Base-by-base conservation (phyloP, 1,140 invertebrate species). In the Hycleus cichorii region DNA sequence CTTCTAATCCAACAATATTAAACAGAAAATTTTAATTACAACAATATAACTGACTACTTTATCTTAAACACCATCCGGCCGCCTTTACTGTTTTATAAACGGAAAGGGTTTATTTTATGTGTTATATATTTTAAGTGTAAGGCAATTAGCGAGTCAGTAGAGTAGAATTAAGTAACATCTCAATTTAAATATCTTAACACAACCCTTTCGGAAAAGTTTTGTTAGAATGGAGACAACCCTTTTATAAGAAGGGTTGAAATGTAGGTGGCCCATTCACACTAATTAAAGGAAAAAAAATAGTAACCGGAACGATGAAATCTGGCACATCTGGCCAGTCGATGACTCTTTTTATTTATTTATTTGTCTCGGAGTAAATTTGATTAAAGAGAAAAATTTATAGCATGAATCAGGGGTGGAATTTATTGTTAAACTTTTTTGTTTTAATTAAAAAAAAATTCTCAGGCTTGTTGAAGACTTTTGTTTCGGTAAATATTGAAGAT, bases 71-170 rank as follows among this genome's bases (percentile, higher is more conserved):
- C 11, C 40, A 42, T 42, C 40, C 11, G 40, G 40, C 10, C 40
- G 40, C 10, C 10, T 6, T 42, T 42, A 10, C 40, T n/a, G 40
- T 42, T 42, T 42, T 42, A 11, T 42, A 42, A 4, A 42, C 26
- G 40, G 25, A 58, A 66, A 66, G 61, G 64, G 64, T 62, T 66
- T 66, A 64, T 63, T 69, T 69, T 66, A 69, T 69, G 59, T 61
- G 65, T 67, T 62, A 69, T 69, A 32, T 32, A 69, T 67, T 69
- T 69, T 63, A 66, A 63, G 59, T 62, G 66, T 56, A 57, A 52
- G 52, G 66, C 68, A 71, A 71, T 71, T 71, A 71, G 69, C 69
- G 65, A 71, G 68, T 69, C 64, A 66, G 64, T 71, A 59, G 64
- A 68, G 64, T 60, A 60, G 68, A 71, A 68, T 69, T 69, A 69